Base-by-base conservation (phyloP, 2,113 vertebrate genomes). In the Phrynocephalus versicolor region DNA sequence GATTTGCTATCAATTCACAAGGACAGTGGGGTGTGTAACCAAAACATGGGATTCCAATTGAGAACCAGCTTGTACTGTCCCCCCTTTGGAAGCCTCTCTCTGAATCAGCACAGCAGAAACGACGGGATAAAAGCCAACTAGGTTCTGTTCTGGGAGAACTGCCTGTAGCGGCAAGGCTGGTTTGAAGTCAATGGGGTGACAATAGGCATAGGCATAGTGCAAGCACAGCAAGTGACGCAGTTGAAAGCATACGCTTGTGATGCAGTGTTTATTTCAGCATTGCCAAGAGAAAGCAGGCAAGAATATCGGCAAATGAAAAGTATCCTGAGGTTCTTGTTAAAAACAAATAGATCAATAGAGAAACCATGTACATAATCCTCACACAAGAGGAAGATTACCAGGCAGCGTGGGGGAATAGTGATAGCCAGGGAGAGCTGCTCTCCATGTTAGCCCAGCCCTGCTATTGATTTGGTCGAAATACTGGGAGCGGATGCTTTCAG, bases 11-110 rank as follows among this genome's bases (percentile, higher is more conserved):
- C 82, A 86, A 87, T 84, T 92, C 90, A 91, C 92, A 73, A n/a
- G 81, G 89, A 90, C 92, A 92, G 91, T 91, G 89, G 90, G 90
- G 88, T 89, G 86, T 92, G 82, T 45, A 88, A 79, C 85, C 84
- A 87, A 94, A 91, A n/a, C 81, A 90, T 89, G 90, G 89, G 89
- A 88, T 84, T 90, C 89, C 87, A 91, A 83, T 88, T n/a, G 60
- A 89, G 83, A 90, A 70, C 71, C 79, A 90, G 67, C 83, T 89
- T 90, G 67, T 85, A 85, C 85, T 90, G 87, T 51, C 45, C 74
- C 93, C 88, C 88, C 89, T 91, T 55, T 70, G 79, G 86, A 51
- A 85, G 84, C 70, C 80, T 89, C 92, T 76, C 86, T 90, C 72
- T 89, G 70, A 81, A 62, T 79, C 55, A 79, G 76, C 76, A 27